phyloP scores from a whole-genome alignment of 2,888 invertebrate species.

The Junonia oenone region DNA sequence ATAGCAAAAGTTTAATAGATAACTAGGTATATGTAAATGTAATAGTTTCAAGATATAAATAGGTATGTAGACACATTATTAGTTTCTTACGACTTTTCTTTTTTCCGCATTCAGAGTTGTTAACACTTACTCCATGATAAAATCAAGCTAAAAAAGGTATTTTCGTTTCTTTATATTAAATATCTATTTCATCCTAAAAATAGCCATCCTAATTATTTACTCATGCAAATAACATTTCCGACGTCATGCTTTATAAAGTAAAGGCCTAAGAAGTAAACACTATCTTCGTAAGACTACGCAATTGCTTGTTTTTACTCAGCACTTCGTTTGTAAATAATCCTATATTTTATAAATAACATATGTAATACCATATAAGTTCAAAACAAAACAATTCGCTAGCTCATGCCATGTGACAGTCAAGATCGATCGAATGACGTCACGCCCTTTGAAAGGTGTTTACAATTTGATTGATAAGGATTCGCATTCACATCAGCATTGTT shows the following conservation, averaged over 20 bases:
- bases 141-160: too few relatives aligned
- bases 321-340: not conserved
- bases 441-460: not conserved
- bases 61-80: too few relatives aligned
- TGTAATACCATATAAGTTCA: not conserved
- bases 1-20: too few relatives aligned
- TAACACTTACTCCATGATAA: too few relatives aligned
- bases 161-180: too few relatives aligned
- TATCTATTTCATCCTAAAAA: too few relatives aligned
- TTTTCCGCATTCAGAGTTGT: too few relatives aligned
- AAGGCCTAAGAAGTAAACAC: not conserved
- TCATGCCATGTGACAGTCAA: slow-evolving; percentile 8
- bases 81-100: too few relatives aligned
- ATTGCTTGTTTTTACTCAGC: not conserved
- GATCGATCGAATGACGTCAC: slow-evolving; percentile 15
- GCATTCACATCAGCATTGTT: not conserved
- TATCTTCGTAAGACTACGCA: not conserved
- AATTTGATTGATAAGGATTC: slow-evolving; percentile 7
- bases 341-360: not conserved
- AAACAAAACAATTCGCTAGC: slow-evolving; percentile 1
- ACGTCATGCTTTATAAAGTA: not conserved
- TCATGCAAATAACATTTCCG: not conserved
- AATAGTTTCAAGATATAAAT: too few relatives aligned
- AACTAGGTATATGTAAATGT: too few relatives aligned
- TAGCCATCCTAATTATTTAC: too few relatives aligned